Evolutionary conservation across 2,888 invertebrate genomes (phyloP), one percentile per base, ranked within the genome.

Genomic region (Branchinecta sandiegonensis): DNA sequence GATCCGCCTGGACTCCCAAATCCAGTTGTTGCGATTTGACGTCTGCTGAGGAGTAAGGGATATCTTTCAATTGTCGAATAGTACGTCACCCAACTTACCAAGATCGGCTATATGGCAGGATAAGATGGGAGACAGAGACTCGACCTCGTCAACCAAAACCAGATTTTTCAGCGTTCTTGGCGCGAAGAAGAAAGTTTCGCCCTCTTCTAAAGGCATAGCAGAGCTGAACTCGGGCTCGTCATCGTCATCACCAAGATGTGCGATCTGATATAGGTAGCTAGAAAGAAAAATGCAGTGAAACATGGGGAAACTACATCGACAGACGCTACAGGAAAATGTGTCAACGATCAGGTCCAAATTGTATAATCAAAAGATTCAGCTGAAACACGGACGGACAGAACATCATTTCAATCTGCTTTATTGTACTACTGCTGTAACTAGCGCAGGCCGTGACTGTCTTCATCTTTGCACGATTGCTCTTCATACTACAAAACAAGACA

Each of bases 181-280:
- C 1, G 94, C 94, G 80, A 97, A 99, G 81, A 97, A 97, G 80
- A 97, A 99, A 1, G 96, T 97, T 76, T 99, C 97, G 9, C 96
- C 97, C 78, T 99, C 97, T 79, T 97, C 97, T 65, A 97, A 79
- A 0, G 95, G 95, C 90, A 95, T 95, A 1, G 94, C 94, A 14
- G 95, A 95, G 78, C 94, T 95, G 77, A 99, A 99, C 77, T 97
- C 96, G 0, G 96, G 91, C 76, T 99, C 97, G 77, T 96, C 97
- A 77, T 99, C 97, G 76, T 97, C 96, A 79, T 99, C 97, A 63
- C 97, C 99, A 74, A 99, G 82, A 80, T 95, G 94, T n/a, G 97
- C 95, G 76, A 99, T 99, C 83, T 99, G 97, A 77, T 97, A 99
- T 17, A 99, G 79, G 76, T 92, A 94, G 78, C 95, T 95, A 78